Conservation (phyloP, 2,113 vertebrate species). For the Tilapia sparmanii region DNA sequence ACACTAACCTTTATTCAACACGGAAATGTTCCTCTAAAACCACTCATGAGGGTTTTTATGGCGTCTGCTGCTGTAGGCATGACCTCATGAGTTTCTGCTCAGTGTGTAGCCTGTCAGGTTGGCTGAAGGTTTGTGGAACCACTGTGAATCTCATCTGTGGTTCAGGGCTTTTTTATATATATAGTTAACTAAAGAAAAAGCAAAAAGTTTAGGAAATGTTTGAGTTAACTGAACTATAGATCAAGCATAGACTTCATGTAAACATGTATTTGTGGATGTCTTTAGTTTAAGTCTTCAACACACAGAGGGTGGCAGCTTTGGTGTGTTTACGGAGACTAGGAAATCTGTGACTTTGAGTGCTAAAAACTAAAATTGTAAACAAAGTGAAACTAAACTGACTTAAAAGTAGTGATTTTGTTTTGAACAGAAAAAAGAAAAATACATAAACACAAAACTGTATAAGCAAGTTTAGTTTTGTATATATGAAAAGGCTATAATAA, state of each 20-base stretch:
- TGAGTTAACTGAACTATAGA: background rate
- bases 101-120: background rate
- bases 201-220: background rate
- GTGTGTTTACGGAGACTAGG: background rate
- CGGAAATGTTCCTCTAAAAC: background rate
- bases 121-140: background rate
- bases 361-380: background rate
- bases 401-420: background rate
- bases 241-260: background rate
- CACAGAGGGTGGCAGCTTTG: background rate
- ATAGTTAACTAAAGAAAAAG: background rate
- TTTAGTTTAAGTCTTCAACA: background rate
- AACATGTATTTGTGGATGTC: fast-evolving
- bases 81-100: background rate
- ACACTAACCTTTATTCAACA: background rate
- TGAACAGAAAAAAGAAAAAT: background rate
- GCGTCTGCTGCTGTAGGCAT: background rate
- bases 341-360: background rate
- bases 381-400: background rate
- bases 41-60: background rate
- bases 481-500: fast-evolving
- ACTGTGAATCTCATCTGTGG: background rate
- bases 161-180: background rate
- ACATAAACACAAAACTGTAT: background rate
- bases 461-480: background rate